Percentiles rank a stretch among this genome's conserved stretches.
Evolutionary conservation across 2,888 invertebrate genomes (phyloP).

Genomic region (Monochamus alternatus): DNA sequence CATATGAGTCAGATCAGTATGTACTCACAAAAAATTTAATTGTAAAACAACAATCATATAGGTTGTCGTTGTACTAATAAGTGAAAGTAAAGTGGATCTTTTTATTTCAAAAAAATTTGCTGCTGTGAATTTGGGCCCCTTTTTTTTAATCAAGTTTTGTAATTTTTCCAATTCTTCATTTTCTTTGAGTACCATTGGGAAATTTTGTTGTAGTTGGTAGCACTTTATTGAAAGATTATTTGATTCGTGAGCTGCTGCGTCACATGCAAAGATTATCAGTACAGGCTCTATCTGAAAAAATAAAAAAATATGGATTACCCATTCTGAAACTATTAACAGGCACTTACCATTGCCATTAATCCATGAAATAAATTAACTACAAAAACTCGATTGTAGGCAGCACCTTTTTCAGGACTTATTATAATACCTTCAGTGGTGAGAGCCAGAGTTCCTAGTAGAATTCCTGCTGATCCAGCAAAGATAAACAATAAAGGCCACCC

Average conservation of each 20-base stretch:
- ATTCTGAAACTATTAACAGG: no score
- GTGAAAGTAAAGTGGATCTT: conserved; percentile 1
- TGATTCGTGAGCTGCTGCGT: neutral
- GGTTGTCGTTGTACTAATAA: no score
- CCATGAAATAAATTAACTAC: no score
- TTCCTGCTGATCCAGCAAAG: neutral
- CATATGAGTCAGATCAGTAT: no score
- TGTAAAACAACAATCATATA: conserved; percentile 4
- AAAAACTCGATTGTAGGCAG: no score
- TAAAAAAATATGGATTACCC: neutral
- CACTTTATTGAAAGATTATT: conserved; percentile 5
- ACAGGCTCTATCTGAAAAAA: conserved; percentile 9
- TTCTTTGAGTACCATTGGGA: neutral
- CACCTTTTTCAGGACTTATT: no score
- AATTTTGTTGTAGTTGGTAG: neutral
- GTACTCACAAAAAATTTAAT: conserved; percentile 2
- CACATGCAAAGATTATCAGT: conserved; percentile 21
- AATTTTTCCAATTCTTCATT: conserved; percentile 12
- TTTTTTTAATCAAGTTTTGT: neutral
- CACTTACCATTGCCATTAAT: no score
- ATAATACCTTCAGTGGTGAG: neutral
- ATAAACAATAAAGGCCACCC: neutral
- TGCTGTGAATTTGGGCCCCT: neutral
- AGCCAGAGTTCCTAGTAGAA: neutral
- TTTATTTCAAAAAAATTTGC: conserved; percentile 16